phyloP scores from a whole-genome alignment of 2,797 vertebrate species.

The Phyllotis vaccarum region DNA sequence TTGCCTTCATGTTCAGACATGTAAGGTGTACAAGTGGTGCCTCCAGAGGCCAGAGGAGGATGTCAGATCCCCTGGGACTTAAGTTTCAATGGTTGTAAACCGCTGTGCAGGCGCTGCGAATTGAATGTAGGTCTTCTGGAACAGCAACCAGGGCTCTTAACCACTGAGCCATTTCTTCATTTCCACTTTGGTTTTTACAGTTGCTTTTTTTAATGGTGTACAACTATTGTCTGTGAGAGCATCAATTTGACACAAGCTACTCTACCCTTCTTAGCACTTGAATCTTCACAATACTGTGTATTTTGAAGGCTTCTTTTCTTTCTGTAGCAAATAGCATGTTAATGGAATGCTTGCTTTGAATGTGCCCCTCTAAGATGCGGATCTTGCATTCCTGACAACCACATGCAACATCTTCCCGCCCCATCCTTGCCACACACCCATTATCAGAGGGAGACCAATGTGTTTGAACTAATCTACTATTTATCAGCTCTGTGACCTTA shows the following conservation, averaged over 20 bases:
- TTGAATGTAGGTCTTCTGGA: background rate
- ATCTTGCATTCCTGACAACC: background rate
- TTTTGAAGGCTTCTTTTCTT: background rate
- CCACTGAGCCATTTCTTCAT: background rate
- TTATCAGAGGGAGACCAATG: background rate
- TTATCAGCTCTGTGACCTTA: conserved; percentile 33
- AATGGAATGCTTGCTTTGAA: background rate
- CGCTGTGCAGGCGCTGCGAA: background rate
- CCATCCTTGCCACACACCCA: no score
- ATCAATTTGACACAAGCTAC: background rate
- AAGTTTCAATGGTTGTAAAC: background rate
- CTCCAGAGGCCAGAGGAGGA: background rate
- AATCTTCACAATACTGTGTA: background rate
- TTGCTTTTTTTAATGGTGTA: background rate
- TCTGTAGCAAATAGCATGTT: background rate
- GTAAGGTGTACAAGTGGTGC: background rate
- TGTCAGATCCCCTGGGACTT: background rate
- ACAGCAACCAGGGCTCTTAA: background rate
- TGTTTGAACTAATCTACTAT: background rate
- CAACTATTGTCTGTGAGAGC: background rate
- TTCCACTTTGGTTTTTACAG: background rate
- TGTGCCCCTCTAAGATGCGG: background rate
- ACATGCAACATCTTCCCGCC: background rate
- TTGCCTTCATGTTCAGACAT: background rate
- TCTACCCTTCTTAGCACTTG: background rate